A percentile compares a stretch with the other conserved stretches of the same genome.
Evolutionary conservation across 1,140 invertebrate genomes (phyloP).

Genomic region (Heterodera schachtii): DNA sequence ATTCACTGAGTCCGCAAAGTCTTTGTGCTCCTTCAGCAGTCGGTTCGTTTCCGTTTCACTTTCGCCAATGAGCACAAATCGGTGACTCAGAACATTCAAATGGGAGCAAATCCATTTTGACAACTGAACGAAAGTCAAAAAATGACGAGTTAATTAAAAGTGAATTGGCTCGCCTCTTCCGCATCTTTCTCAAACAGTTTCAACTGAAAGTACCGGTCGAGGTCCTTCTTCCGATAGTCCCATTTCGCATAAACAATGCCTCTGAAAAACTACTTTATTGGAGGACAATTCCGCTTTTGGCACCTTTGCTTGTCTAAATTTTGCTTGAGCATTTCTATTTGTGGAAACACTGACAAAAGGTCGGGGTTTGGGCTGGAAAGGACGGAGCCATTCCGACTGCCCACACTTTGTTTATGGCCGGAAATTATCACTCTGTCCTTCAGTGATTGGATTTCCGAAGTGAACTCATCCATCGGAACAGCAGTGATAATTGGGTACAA

Average conservation of each 20-base stretch:
- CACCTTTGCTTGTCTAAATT: conserved; percentile 33
- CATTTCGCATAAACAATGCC: conserved; percentile 33
- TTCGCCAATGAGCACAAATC: conserved; percentile 33
- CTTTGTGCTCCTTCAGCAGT: conserved; percentile 36
- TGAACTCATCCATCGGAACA: conserved; percentile 87
- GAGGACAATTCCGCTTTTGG: background rate
- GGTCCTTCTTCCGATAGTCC: conserved; percentile 31
- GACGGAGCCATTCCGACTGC: background rate
- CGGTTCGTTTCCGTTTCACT: conserved; percentile 25
- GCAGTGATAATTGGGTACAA: conserved; percentile 91
- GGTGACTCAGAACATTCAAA: conserved; percentile 29
- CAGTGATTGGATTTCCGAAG: conserved; percentile 70
- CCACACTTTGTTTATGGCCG: background rate
- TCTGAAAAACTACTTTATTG: conserved; percentile 7
- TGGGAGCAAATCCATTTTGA: conserved; percentile 36
- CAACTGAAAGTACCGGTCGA: conserved; percentile 36
- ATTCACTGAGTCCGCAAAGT: conserved; percentile 38
- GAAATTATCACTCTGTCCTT: conserved; percentile 2
- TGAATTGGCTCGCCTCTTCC: conserved; percentile 11
- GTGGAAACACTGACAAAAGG: conserved; percentile 35
- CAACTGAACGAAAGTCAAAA: conserved; percentile 19
- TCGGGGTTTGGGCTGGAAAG: conserved; percentile 30
- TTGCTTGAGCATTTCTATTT: conserved; percentile 30
- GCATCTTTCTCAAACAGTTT: conserved; percentile 45
- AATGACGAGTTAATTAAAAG: conserved; percentile 1